A percentile compares a stretch with the other conserved stretches of the same genome.
These are phyloP conservation scores for Leucoma salicis DNA, from an alignment of 2,888 invertebrate genomes.

Conservation along the genomic window DNA sequence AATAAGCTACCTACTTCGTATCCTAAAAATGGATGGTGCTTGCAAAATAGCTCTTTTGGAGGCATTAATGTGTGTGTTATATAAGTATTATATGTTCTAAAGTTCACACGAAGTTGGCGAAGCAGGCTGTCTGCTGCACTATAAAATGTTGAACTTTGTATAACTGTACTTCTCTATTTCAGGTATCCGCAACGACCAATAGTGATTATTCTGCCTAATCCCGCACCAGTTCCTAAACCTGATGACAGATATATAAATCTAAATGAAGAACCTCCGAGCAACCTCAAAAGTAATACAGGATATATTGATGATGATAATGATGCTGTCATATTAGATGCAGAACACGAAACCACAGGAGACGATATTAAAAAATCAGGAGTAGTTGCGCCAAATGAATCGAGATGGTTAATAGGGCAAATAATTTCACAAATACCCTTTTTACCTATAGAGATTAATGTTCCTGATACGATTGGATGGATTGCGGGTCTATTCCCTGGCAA, in stretches of 20 bases:
- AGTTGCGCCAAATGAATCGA: conserved; percentile 45
- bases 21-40: too few species aligned
- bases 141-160: too few species aligned
- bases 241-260: conserved; percentile 19
- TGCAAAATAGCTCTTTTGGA: too few species aligned
- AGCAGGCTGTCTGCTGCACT: too few species aligned
- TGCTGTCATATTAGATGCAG: conserved; percentile 56
- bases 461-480: conserved; percentile 78
- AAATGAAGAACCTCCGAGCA: conserved; percentile 23
- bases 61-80: too few species aligned
- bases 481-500: conserved; percentile 57
- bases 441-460: conserved; percentile 84
- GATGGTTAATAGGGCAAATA: conserved; percentile 63
- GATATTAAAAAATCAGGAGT: conserved; percentile 23
- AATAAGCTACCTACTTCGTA: too few species aligned
- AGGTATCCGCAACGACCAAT: conserved; percentile 46
- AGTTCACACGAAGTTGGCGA: too few species aligned
- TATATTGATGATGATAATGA: conserved; percentile 47
- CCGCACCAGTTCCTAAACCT: conserved; percentile 17
- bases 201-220: conserved; percentile 49
- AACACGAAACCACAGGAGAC: conserved; percentile 22
- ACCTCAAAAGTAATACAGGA: conserved; percentile 31
- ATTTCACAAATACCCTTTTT: conserved; percentile 80
- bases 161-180: too few species aligned
- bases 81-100: too few species aligned